Base-by-base conservation (phyloP, 2,113 vertebrate species). In the Oncorhynchus kisutch region DNA sequence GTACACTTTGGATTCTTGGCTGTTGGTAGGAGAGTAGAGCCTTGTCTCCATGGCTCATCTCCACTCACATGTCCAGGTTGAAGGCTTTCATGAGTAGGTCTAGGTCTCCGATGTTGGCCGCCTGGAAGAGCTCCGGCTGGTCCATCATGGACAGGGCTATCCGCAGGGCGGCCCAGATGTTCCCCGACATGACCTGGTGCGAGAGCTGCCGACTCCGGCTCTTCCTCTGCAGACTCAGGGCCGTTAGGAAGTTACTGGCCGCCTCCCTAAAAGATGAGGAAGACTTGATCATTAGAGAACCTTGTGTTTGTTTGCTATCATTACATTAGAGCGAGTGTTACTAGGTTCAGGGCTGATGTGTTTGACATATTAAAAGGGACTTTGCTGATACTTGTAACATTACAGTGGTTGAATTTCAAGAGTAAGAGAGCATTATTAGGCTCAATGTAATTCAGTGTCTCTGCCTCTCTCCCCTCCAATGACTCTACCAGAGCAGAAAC, bases 61-160 rank as follows among this genome's bases (percentile, higher is more conserved):
- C 39, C 39, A 45, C 9, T 45, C 92, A 99, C 68, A 95, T 93
- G 85, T 99, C 97, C 86, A 99, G 85, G 83, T 98, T 97, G 82
- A 99, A 99, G 85, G 97, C 98, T 91, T 91, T 93, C 90, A 99
- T 93, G 69, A 99, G 96, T 74, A 96, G 94, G 87, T 99, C 97
- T 89, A 99, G 89, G 87, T 99, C 97, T 2, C 98, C 97, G 1
- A 98, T 94, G 12, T 98, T 99, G 78, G 98, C 97, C 2, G 98
- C 98, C 90, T 99, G 98, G 83, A 97, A 99, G 81, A 99, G 96
- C 91, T 99, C 97, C 0, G 97, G 97, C 78, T 98, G 96, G 91
- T 99, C 97, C 95, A 99, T 96, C 95, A 99, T 96, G 75, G 97
- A 99, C 27, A 99, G 91, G n/a, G 98, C 96, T 77, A 99, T 98